Conservation (phyloP, 1,140 invertebrate genomes). For the Cardiocondyla obscurior region DNA sequence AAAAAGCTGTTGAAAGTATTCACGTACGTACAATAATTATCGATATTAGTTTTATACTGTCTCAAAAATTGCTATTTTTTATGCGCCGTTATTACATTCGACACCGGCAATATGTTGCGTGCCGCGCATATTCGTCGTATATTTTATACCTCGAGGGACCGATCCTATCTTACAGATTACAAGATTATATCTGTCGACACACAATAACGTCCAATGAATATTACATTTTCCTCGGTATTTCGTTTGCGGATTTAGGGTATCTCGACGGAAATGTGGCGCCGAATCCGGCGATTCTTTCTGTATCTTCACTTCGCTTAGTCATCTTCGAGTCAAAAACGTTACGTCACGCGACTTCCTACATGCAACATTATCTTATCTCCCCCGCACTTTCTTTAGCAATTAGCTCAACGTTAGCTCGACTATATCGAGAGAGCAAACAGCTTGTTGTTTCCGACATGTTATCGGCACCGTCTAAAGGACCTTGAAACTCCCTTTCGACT, state of each 20-base stretch:
- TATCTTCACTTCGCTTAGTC: conserved; percentile 24
- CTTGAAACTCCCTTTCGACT: neutral
- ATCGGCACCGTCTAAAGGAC: neutral
- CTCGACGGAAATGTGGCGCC: neutral
- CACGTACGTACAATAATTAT: too few species aligned
- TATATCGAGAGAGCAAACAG: neutral
- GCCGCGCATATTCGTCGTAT: too few species aligned
- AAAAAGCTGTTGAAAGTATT: too few species aligned
- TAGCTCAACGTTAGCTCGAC: neutral
- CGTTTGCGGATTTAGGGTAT: neutral
- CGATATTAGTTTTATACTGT: too few species aligned
- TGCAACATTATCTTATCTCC: conserved; percentile 36
- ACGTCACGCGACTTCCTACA: conserved; percentile 32
- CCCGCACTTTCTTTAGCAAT: neutral
- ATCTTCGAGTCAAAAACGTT: conserved; percentile 15
- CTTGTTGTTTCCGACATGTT: conserved; percentile 9
- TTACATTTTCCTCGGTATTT: neutral
- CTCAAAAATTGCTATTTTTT: too few species aligned
- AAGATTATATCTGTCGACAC: neutral
- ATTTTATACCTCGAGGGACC: neutral
- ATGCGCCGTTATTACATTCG: too few species aligned
- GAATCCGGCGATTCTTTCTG: neutral
- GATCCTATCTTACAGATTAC: neutral
- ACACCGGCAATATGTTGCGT: too few species aligned
- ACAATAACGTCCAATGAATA: neutral